These are phyloP conservation scores for Aphidoletes aphidimyza DNA, from an alignment of 2,888 invertebrate species.

Conservation along the genomic window DNA sequence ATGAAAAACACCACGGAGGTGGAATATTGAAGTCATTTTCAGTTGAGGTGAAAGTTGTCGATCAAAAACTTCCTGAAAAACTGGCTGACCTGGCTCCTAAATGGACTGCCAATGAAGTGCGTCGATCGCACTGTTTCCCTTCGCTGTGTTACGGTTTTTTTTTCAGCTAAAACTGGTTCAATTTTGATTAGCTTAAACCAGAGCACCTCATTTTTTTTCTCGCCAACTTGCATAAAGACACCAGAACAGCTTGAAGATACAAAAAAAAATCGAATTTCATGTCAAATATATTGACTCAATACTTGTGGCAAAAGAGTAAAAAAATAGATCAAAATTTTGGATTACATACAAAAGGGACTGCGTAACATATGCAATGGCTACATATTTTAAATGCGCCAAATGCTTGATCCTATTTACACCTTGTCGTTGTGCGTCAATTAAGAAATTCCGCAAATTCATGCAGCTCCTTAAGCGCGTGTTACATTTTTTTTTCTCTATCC, in stretches of 20 bases:
- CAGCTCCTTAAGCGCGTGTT: conserved; percentile 51
- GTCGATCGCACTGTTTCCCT: no score
- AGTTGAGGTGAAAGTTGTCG: conserved; percentile 19
- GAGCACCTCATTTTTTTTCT: no score
- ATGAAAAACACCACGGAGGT: neutral
- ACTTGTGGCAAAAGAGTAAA: no score
- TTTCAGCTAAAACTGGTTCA: no score
- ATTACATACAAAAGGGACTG: neutral
- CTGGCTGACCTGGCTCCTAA: neutral
- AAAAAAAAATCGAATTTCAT: neutral
- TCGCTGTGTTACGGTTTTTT: no score
- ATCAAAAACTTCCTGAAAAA: neutral
- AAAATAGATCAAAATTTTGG: neutral
- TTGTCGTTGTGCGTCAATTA: conserved; percentile 32
- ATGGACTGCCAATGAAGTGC: neutral
- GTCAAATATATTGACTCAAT: no score
- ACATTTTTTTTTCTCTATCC: neutral
- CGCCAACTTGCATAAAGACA: no score
- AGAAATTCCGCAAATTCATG: conserved; percentile 29
- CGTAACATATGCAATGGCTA: neutral
- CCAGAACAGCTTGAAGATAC: no score
- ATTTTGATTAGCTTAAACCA: no score
- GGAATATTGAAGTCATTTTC: neutral
- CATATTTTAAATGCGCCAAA: neutral
- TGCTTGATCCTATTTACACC: conserved; percentile 24